phyloP scores from a whole-genome alignment of 2,797 vertebrate species.

The Simalia tracyae region DNA sequence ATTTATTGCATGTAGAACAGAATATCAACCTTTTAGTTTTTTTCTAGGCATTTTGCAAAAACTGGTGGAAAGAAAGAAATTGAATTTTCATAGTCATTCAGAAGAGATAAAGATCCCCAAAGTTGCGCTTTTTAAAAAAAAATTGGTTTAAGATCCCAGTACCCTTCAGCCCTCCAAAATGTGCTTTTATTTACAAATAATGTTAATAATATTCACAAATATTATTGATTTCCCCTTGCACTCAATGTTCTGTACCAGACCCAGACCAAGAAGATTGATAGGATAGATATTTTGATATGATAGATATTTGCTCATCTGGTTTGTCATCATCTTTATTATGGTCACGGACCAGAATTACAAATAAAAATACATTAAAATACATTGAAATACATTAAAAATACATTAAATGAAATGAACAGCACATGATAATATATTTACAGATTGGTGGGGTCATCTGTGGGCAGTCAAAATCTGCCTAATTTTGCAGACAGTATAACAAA shows the following conservation, averaged over 20 bases:
- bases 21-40: not conserved
- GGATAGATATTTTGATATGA: not conserved
- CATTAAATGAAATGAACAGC: too few relatives aligned
- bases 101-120: not conserved
- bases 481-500: too few relatives aligned
- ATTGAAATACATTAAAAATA: too few relatives aligned
- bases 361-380: too few relatives aligned
- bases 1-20: not conserved
- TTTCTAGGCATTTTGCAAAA: not conserved
- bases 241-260: not conserved
- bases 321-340: not conserved
- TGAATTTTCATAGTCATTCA: not conserved
- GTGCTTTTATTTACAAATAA: not conserved
- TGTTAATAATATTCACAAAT: not conserved
- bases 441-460: too few relatives aligned
- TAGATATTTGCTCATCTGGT: not conserved
- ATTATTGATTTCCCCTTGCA: not conserved
- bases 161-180: not conserved
- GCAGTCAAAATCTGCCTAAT: too few relatives aligned
- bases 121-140: not conserved
- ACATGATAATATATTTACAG: too few relatives aligned
- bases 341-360: too few relatives aligned
- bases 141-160: not conserved
- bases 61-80: not conserved
- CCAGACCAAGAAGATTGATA: not conserved